A percentile compares a stretch with the other conserved stretches of the same genome.
Conservation (phyloP, 2,888 invertebrate genomes). For the Ceramica pisi region DNA sequence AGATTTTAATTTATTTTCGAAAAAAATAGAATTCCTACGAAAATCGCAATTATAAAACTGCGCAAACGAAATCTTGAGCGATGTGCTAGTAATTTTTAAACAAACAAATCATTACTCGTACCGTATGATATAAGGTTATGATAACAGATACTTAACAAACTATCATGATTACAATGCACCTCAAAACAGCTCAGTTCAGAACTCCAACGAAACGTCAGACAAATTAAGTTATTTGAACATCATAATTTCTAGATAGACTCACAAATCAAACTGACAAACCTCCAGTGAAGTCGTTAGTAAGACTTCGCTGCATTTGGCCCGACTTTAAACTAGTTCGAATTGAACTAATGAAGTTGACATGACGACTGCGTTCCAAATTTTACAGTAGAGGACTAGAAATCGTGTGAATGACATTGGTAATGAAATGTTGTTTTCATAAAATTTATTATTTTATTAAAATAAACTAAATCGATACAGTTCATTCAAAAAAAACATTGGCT, state of each 20-base stretch:
- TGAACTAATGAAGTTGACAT: constrained; percentile 45
- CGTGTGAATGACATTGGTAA: neutral
- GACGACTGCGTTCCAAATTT: constrained; percentile 16
- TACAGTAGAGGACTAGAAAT: neutral
- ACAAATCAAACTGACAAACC: constrained; percentile 56
- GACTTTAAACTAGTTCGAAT: constrained; percentile 48
- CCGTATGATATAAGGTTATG: too few relatives aligned
- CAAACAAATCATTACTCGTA: neutral
- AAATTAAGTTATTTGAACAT: constrained; percentile 40
- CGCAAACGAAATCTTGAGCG: too few relatives aligned
- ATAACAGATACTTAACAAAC: neutral
- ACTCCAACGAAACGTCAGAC: constrained; percentile 1
- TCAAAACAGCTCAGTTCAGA: neutral
- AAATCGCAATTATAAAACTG: too few relatives aligned
- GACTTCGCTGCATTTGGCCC: constrained; percentile 40
- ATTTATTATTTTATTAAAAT: neutral
- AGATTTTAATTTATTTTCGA: too few relatives aligned
- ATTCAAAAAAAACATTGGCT: too few relatives aligned
- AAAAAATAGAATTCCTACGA: too few relatives aligned
- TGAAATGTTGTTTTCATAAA: neutral
- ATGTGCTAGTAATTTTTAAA: too few relatives aligned
- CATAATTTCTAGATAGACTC: constrained; percentile 42
- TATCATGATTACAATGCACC: constrained; percentile 1
- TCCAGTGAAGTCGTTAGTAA: constrained; percentile 43
- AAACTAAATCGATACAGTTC: too few relatives aligned